phyloP scores from a whole-genome alignment of 2,113 vertebrate species.

The Oryzias celebensis region DNA sequence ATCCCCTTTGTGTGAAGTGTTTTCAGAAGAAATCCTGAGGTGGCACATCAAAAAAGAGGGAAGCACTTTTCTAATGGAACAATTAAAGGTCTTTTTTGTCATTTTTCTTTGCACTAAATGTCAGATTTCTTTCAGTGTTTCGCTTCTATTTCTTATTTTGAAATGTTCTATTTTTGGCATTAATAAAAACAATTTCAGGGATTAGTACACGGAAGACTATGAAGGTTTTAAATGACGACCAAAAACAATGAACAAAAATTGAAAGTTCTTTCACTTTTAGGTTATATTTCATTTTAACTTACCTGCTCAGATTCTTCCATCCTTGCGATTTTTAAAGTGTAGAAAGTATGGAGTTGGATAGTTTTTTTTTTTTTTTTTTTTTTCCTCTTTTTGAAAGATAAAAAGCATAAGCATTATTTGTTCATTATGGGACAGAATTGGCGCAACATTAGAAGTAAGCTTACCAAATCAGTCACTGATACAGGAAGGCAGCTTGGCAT shows the following conservation, averaged over 20 bases:
- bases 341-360: too few relatives aligned
- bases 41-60: not conserved
- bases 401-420: constrained; percentile 23
- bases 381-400: not conserved
- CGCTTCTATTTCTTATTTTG: too few relatives aligned
- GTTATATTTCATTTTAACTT: too few relatives aligned
- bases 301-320: too few relatives aligned
- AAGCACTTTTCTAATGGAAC: not conserved
- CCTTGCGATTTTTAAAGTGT: too few relatives aligned
- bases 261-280: too few relatives aligned
- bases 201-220: too few relatives aligned
- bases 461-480: constrained; percentile 46
- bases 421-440: constrained; percentile 19
- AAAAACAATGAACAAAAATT: too few relatives aligned
- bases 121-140: too few relatives aligned
- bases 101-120: not conserved
- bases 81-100: not conserved
- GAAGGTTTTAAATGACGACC: too few relatives aligned
- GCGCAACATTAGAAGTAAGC: constrained; percentile 29
- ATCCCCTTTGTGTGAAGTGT: constrained; percentile 9
- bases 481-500: constrained; percentile 43
- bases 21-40: constrained; percentile 30
- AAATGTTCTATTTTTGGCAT: too few relatives aligned
- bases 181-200: too few relatives aligned
- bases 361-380: not conserved